These are phyloP conservation scores for Pachypanchax playfairii DNA, from an alignment of 2,113 vertebrate genomes.

Conservation along the genomic window DNA sequence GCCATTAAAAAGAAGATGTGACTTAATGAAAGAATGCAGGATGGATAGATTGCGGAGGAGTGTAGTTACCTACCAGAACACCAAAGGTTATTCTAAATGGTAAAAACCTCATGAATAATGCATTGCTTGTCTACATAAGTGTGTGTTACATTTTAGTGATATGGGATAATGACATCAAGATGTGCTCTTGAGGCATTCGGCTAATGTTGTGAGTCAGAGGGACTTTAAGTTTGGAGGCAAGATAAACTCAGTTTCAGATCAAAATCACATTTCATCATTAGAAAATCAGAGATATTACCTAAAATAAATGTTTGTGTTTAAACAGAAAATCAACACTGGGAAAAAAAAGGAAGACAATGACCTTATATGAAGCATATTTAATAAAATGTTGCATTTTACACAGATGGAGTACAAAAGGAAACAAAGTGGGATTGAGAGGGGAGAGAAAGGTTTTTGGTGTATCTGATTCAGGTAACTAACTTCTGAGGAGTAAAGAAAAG, in stretches of 20 bases:
- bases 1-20: conserved; percentile 63
- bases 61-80: conserved; percentile 29
- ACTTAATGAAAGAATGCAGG: conserved; percentile 68
- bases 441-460: background rate
- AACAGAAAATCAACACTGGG: background rate
- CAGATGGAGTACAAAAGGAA: conserved; percentile 9
- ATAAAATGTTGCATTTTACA: too few species aligned
- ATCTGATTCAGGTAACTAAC: background rate
- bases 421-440: conserved; percentile 5
- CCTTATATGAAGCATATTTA: too few species aligned
- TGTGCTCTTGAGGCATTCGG: conserved; percentile 13
- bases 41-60: conserved; percentile 52
- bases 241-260: conserved; percentile 7
- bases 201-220: conserved; percentile 4
- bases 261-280: background rate
- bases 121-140: background rate
- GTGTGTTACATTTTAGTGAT: conserved; percentile 24
- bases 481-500: background rate
- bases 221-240: conserved; percentile 13
- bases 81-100: conserved; percentile 51
- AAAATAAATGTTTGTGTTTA: conserved; percentile 7
- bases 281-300: background rate
- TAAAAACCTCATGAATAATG: conserved; percentile 41
- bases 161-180: conserved; percentile 16
- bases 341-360: background rate